Conservation (phyloP, 2,888 invertebrate genomes). For the Syrphus vitripennis region DNA sequence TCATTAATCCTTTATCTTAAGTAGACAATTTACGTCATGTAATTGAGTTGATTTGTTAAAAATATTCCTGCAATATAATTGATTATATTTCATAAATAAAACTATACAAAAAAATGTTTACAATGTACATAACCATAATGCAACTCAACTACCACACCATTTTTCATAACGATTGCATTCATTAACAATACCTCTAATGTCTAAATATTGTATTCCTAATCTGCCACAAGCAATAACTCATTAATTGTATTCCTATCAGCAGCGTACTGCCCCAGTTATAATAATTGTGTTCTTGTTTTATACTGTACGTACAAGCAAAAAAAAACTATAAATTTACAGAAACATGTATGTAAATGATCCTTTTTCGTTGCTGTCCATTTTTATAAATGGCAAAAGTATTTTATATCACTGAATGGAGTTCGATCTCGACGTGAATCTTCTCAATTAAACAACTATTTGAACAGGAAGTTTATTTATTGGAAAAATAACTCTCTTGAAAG, state of each 20-base stretch:
- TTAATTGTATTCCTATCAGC: constrained; percentile 26
- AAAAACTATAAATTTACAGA: background rate
- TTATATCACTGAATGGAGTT: constrained; percentile 1
- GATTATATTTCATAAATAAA: background rate
- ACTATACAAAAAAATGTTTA: background rate
- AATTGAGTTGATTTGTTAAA: constrained; percentile 10
- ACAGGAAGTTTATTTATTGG: constrained; percentile 11
- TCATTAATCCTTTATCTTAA: background rate
- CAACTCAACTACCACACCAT: constrained; percentile 8
- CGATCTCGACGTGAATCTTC: constrained; percentile 12
- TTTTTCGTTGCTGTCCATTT: background rate
- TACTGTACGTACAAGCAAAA: background rate
- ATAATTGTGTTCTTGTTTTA: constrained; percentile 4
- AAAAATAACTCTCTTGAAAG: background rate
- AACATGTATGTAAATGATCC: constrained; percentile 24
- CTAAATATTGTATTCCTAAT: background rate
- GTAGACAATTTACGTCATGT: background rate
- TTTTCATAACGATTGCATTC: constrained; percentile 17
- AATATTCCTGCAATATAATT: constrained; percentile 2
- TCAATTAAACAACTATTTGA: constrained; percentile 4
- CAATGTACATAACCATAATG: background rate
- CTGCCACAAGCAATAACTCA: background rate
- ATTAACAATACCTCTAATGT: constrained; percentile 13
- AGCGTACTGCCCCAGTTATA: background rate
- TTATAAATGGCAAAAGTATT: background rate